Evolutionary conservation across 2,797 vertebrate genomes (phyloP), one percentile per base, ranked within the genome.

Genomic region (Pipistrellus nathusii): DNA sequence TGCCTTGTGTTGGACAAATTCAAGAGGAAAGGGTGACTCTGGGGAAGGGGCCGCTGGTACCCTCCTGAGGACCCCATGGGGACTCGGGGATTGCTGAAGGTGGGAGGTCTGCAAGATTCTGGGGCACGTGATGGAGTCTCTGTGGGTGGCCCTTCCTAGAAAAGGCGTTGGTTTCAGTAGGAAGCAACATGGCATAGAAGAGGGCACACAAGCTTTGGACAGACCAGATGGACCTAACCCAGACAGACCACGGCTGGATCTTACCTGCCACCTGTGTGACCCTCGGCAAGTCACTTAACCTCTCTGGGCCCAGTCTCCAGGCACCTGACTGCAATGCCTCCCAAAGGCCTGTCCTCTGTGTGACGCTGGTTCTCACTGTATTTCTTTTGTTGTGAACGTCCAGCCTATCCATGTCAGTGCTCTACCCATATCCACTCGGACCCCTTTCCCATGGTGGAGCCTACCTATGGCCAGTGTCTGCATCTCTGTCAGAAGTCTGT

Each of bases 1-100:
- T 95, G 84, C 41, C 73, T 94, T 75, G 23, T 85, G 41, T 57
- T 32, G 35, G 44, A 41, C 35, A 90, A 81, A 66, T 92, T 93
- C 66, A 87, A 91, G 41, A 86, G 30, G 51, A 7, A 46, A 21
- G 5, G 1, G 30, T 88, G 38, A 80, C 38, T 13, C 0, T 6
- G 66, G n/a, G 25, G 44, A 90, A 83, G 17, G 46, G n/a, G 30
- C 21, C 35, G 4, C 17, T 21, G 17, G 46, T 51, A 68, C 18
- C 85, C 44, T 59, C 68, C 82, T 25, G 30, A 83, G 32, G 77
- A 94, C 20, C 44, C 13, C 53, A 41, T 0, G 14, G 62, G 30
- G 12, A 7, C 53, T 30, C 46, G 30, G 84, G 68, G 81, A 20
- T 62, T 77, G 83, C 94, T 90, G 62, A 51, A 23, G 71, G 48